Base-by-base conservation (phyloP, 2,888 invertebrate species). In the Syrphus vitripennis region DNA sequence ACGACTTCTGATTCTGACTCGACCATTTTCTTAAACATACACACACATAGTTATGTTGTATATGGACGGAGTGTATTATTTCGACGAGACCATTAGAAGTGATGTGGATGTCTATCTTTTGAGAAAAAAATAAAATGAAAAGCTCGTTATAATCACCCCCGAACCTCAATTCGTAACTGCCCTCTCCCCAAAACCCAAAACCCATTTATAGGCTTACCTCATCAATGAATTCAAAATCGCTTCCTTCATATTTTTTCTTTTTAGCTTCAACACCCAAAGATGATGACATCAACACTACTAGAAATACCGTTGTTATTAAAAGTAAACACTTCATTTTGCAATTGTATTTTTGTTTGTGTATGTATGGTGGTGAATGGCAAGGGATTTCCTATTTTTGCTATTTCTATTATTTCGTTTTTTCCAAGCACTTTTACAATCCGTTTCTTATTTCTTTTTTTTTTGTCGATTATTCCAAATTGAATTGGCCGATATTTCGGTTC, bases 151-250 rank as follows among this genome's bases (percentile, higher is more conserved):
- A 12, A 34, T 63, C 29, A 19, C 21, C 45, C 42, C 21, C n/a
- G n/a, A 16, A n/a, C n/a, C n/a, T n/a, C n/a, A n/a, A n/a, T n/a
- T n/a, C n/a, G n/a, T n/a, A n/a, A n/a, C n/a, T n/a, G n/a, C n/a
- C n/a, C n/a, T n/a, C n/a, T n/a, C n/a, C n/a, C n/a, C n/a, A n/a
- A n/a, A n/a, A n/a, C n/a, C n/a, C n/a, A n/a, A n/a, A n/a, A n/a
- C n/a, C n/a, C n/a, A n/a, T 5, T 45, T 24, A 63, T 45, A 34
- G 29, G 89, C 92, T 94, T 93, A 96, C 96, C 95, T 96, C 96
- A 93, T 96, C 96, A 90, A 95, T 95, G 91, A 96, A 96, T 91
- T 96, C 96, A 91, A 96, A 96, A 92, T 96, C 96, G 88, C 91
- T 91, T 83, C 95, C 95, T 91, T 96, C 95, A 91, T 95, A 95